These are phyloP conservation scores for Boleophthalmus pectinirostris DNA, from an alignment of 2,113 vertebrate species.

Conservation along the genomic window DNA sequence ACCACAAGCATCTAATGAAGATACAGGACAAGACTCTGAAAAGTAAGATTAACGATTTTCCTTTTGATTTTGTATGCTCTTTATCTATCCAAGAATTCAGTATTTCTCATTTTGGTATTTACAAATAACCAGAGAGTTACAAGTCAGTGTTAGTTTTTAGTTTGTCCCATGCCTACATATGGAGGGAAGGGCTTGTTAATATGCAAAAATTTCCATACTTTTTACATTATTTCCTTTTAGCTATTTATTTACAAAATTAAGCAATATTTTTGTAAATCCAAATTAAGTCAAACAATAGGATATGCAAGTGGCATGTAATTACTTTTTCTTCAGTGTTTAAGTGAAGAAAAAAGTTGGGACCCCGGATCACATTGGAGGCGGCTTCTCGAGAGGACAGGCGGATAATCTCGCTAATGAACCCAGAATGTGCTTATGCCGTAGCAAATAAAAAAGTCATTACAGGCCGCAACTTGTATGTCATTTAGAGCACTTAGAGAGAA, in stretches of 20 bases:
- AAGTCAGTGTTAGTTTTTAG: background rate
- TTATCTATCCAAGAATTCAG: background rate
- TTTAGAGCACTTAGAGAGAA: conserved; percentile 72
- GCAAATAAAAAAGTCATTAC: conserved; percentile 73
- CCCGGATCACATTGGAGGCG: conserved; percentile 50
- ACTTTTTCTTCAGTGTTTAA: conserved; percentile 36
- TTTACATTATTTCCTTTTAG: background rate
- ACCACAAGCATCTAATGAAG: conserved; percentile 1
- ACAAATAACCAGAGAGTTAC: background rate
- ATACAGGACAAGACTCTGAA: background rate
- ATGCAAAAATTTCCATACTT: background rate
- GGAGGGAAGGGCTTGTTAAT: too few relatives aligned
- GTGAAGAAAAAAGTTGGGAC: conserved; percentile 43
- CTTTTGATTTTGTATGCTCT: background rate
- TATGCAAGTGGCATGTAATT: conserved; percentile 61
- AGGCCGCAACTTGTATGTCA: conserved; percentile 71
- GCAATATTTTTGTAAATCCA: conserved; percentile 32
- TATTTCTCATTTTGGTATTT: background rate
- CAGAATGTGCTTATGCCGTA: conserved; percentile 63
- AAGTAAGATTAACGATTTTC: conserved; percentile 29
- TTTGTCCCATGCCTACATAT: background rate
- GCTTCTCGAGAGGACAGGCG: conserved; percentile 63
- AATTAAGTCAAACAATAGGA: conserved; percentile 47
- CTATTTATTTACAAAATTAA: conserved; percentile 13
- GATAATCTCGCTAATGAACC: conserved; percentile 75